Evolutionary conservation across 2,113 vertebrate species (phyloP), one percentile per base, ranked within the genome.

Genomic region (Copsychus sechellarum): DNA sequence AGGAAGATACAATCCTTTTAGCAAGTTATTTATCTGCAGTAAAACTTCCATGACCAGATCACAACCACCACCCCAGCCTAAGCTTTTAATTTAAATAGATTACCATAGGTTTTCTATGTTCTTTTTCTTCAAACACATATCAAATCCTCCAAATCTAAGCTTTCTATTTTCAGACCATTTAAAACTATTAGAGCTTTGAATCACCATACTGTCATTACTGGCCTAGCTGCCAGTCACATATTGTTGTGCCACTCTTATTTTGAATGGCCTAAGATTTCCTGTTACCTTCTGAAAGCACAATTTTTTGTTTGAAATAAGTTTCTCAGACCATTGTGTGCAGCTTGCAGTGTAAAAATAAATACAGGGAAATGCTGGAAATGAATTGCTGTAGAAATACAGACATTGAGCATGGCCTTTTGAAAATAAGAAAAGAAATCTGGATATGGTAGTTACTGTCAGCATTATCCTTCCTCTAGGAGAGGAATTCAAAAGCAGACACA

Each of bases 371-470:
- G 34, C 22, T 67, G 54, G 81, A 94, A 92, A 90, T 48, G 77
- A 88, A 90, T 81, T 77, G 54, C 67, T 77, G 65, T 48, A 57
- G 60, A 88, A 94, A 86, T 40, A 65, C 72, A 14, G 10, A 38
- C 45, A 91, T 23, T 25, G 56, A 83, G 80, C 43, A 43, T 0
- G 11, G 54, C 56, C 80, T 85, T 96, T 86, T 77, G 54, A 91
- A 86, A 81, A 86, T 61, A 88, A 71, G 73, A 50, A 79, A 91
- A 77, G 71, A 87, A 74, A 43, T 36, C 51, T 77, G 51, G 94
- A 65, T 96, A 92, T 71, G 91, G 93, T 96, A 90, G 88, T 95
- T 96, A 93, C 57, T 85, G 62, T 61, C 80, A 84, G 48, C 48
- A 80, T 96, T 96, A 94, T 64, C 77, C 72, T 85, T 84, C 71